phyloP scores from a whole-genome alignment of 2,797 vertebrate genomes.

The Pampus argenteus region DNA sequence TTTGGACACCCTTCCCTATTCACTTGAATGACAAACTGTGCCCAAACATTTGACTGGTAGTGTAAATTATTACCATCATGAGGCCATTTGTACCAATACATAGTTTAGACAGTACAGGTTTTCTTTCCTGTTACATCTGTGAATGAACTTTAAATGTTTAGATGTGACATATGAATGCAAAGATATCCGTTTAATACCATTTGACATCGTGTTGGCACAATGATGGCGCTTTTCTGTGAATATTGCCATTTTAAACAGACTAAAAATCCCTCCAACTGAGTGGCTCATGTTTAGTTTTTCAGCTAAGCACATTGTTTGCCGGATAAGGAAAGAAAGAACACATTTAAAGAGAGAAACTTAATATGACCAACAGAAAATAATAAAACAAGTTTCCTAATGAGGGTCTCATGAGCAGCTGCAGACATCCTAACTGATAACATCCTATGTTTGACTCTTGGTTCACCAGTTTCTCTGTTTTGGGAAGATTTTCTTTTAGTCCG shows the following conservation, averaged over 20 bases:
- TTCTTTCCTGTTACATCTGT: background rate
- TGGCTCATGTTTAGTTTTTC: slow-evolving; percentile 9
- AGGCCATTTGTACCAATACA: background rate
- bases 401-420: slow-evolving; percentile 38
- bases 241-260: background rate
- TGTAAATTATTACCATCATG: no score
- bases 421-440: slow-evolving; percentile 55
- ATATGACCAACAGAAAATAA: slow-evolving; percentile 25
- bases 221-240: background rate
- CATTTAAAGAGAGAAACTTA: slow-evolving; percentile 16
- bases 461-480: slow-evolving; percentile 50
- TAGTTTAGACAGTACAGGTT: background rate
- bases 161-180: background rate
- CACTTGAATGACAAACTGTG: no score
- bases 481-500: slow-evolving; percentile 32
- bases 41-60: no score
- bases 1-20: no score
- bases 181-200: background rate
- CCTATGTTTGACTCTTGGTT: slow-evolving; percentile 46
- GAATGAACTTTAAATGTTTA: background rate
- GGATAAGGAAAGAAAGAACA: slow-evolving; percentile 21
- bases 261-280: background rate
- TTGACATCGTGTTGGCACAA: background rate
- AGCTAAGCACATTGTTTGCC: background rate
- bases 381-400: slow-evolving; percentile 29